Percentiles rank a stretch among this genome's conserved stretches.
phyloP scores from a whole-genome alignment of 2,797 vertebrate species.

The Tangara arthus region DNA sequence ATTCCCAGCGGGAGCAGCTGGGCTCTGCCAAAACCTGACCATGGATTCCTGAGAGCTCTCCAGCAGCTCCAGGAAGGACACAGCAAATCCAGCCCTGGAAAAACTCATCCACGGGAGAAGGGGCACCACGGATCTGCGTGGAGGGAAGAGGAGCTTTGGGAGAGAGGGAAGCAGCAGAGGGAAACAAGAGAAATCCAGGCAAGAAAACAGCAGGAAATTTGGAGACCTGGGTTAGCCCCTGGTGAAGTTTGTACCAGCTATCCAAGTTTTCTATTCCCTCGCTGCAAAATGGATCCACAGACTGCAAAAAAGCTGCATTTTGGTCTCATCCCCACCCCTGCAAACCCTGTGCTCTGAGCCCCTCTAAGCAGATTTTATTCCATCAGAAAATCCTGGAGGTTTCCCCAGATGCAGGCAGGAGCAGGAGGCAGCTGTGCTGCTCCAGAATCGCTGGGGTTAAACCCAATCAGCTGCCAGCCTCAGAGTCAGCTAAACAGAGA shows the following conservation, averaged over 20 bases:
- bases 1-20: neutral
- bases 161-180: slow-evolving; percentile 26
- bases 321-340: neutral
- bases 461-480: neutral
- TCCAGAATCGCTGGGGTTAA: slow-evolving; percentile 23
- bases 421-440: neutral
- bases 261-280: neutral
- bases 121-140: neutral
- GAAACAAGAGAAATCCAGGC: neutral
- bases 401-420: neutral
- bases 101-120: slow-evolving; percentile 1
- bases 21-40: neutral
- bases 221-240: slow-evolving; percentile 5
- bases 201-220: slow-evolving; percentile 15
- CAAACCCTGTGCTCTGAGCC: neutral
- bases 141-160: neutral
- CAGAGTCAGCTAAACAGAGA: slow-evolving; percentile 29
- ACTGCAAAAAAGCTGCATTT: neutral
- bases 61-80: neutral
- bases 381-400: neutral
- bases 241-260: neutral
- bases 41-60: neutral
- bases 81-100: neutral
- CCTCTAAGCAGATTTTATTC: neutral
- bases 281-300: neutral